phyloP scores from a whole-genome alignment of 2,888 invertebrate genomes.

The Glaucopsyche alexis region DNA sequence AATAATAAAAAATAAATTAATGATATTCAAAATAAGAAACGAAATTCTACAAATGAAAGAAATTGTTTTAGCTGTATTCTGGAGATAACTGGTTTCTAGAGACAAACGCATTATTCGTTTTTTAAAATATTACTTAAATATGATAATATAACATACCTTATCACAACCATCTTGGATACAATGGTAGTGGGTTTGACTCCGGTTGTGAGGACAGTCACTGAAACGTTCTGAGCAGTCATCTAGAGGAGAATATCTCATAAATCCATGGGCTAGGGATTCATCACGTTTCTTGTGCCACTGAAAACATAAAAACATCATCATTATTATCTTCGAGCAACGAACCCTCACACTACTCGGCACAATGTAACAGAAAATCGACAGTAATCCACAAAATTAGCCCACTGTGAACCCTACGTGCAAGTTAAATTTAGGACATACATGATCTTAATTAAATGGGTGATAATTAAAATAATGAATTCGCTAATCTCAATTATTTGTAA shows the following conservation, averaged over 20 bases:
- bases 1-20: too few species aligned
- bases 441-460: too few species aligned
- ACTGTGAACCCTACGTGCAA: too few species aligned
- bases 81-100: too few species aligned
- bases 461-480: background rate
- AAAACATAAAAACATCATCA: conserved; percentile 22
- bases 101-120: background rate
- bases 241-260: conserved; percentile 95
- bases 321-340: background rate
- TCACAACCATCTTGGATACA: conserved; percentile 96
- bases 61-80: too few species aligned
- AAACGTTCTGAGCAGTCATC: conserved; percentile 96
- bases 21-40: too few species aligned
- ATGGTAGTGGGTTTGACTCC: conserved; percentile 97
- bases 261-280: conserved; percentile 96
- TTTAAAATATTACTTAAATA: background rate
- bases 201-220: conserved; percentile 92
- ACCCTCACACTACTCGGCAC: background rate
- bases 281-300: conserved; percentile 99
- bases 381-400: too few species aligned
- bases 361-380: background rate
- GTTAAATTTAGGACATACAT: too few species aligned
- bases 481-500: background rate
- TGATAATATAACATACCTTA: conserved; percentile 74
- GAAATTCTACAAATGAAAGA: too few species aligned